Evolutionary conservation across 1,140 invertebrate species (phyloP).

Genomic region (Pseudomyrmex dendroicus): DNA sequence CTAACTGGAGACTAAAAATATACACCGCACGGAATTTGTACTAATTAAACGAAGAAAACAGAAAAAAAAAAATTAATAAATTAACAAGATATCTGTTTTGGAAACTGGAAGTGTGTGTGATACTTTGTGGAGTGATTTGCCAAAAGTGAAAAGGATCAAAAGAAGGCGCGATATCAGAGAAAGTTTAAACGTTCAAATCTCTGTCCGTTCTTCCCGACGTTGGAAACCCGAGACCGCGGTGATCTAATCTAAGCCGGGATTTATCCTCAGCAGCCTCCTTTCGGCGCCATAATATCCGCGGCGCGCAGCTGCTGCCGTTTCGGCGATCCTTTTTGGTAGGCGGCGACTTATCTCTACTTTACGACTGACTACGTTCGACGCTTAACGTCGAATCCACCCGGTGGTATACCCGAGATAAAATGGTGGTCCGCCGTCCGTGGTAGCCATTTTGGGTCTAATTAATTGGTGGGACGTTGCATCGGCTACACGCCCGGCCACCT

Average conservation of each 20-base stretch:
- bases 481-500: conserved; percentile 59
- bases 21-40: not conserved
- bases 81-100: no score
- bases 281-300: conserved; percentile 79
- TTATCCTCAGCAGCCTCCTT: conserved; percentile 77
- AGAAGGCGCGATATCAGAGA: not conserved
- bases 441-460: conserved; percentile 76
- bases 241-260: conserved; percentile 78
- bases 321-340: conserved; percentile 75
- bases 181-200: conserved; percentile 69
- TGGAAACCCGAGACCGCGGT: conserved; percentile 70
- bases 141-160: no score
- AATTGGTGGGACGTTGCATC: conserved; percentile 67
- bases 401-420: conserved; percentile 69
- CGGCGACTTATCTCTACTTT: conserved; percentile 77
- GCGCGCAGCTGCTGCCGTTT: conserved; percentile 79
- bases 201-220: conserved; percentile 59
- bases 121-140: no score
- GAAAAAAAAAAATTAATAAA: no score
- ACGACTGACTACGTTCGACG: conserved; percentile 74
- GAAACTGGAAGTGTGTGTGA: no score
- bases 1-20: not conserved
- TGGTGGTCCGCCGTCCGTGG: conserved; percentile 69
- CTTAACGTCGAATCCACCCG: conserved; percentile 71
- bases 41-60: no score